Conservation (phyloP, 1,140 invertebrate genomes). For the Drosophila baimaii region DNA sequence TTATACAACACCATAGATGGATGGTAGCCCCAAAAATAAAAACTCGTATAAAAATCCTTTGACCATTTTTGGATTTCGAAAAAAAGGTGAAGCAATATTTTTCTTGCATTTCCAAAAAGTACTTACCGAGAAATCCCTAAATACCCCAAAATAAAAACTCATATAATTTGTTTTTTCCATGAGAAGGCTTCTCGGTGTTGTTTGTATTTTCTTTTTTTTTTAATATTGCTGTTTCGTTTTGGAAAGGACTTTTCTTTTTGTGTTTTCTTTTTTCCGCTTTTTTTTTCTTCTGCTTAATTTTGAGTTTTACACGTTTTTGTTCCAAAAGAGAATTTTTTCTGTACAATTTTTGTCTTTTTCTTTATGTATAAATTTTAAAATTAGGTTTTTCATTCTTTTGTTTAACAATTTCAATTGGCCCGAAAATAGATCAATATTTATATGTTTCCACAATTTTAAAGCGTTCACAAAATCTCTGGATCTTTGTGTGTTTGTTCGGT, state of each 20-base stretch:
- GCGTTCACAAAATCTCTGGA: conserved; percentile 67
- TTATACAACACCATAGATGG: too few species aligned
- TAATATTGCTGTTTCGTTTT: conserved; percentile 70
- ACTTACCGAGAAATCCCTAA: too few species aligned
- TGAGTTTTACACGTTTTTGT: conserved; percentile 47
- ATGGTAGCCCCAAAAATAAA: too few species aligned
- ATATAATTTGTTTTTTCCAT: conserved; percentile 49
- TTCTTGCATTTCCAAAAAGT: too few species aligned
- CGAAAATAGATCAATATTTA: conserved; percentile 60
- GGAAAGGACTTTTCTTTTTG: conserved; percentile 49
- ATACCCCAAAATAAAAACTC: conserved; percentile 27
- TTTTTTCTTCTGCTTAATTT: conserved; percentile 66
- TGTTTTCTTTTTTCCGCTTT: conserved; percentile 53
- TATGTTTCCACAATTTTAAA: conserved; percentile 67
- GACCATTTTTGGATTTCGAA: too few species aligned
- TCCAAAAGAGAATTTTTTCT: conserved; percentile 60
- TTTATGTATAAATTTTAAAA: conserved; percentile 60
- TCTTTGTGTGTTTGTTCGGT: conserved; percentile 32
- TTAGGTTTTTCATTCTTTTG: conserved; percentile 61
- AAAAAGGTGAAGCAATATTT: too few species aligned
- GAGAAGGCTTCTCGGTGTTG: conserved; percentile 80
- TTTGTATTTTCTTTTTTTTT: conserved; percentile 63
- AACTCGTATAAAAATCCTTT: too few species aligned
- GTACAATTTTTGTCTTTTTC: conserved; percentile 47
- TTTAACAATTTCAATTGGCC: conserved; percentile 71